phyloP scores from a whole-genome alignment of 30 jellyfish, hydroid and myxozoan species.

The Thelohanellus kitauei region DNA sequence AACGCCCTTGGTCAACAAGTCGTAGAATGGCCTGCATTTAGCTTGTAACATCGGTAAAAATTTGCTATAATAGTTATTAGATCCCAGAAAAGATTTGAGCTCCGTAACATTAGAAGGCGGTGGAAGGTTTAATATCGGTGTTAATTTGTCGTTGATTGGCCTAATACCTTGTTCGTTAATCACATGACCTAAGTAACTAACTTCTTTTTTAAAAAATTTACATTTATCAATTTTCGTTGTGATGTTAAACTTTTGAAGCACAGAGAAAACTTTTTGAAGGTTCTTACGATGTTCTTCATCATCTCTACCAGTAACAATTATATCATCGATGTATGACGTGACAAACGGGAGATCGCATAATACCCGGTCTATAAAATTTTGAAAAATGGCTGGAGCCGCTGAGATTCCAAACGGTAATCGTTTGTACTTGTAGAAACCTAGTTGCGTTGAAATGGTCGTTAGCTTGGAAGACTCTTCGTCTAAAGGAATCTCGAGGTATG shows the following conservation, averaged over 20 bases:
- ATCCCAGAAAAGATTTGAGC: conserved; percentile 13
- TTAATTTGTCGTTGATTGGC: conserved; percentile 3
- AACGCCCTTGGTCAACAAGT: conserved; percentile 1
- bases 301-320: conserved; percentile 3
- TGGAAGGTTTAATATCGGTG: conserved; percentile 7
- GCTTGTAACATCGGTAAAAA: conserved; percentile 4
- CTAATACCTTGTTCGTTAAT: conserved; percentile 10
- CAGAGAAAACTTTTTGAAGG: conserved; percentile 1
- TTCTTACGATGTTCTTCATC: conserved; percentile 9
- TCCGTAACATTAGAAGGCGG: conserved; percentile 11
- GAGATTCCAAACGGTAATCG: conserved; percentile 16
- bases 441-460: conserved; percentile 12
- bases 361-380: conserved; percentile 5
- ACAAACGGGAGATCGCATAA: conserved; percentile 9
- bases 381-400: conserved; percentile 22
- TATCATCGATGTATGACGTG: conserved; percentile 7
- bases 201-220: conserved; percentile 3
- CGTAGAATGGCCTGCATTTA: conserved; percentile 6
- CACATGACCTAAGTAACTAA: conserved; percentile 14
- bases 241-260: background rate
- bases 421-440: conserved; percentile 12
- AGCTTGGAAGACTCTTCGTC: conserved; percentile 6
- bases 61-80: conserved; percentile 7
- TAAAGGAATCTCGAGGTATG: conserved; percentile 11
- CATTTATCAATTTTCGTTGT: conserved; percentile 3